A percentile compares a stretch with the other conserved stretches of the same genome.
phyloP scores from a whole-genome alignment of 1,140 invertebrate genomes.

The Macrotrachela quadricornifera region DNA sequence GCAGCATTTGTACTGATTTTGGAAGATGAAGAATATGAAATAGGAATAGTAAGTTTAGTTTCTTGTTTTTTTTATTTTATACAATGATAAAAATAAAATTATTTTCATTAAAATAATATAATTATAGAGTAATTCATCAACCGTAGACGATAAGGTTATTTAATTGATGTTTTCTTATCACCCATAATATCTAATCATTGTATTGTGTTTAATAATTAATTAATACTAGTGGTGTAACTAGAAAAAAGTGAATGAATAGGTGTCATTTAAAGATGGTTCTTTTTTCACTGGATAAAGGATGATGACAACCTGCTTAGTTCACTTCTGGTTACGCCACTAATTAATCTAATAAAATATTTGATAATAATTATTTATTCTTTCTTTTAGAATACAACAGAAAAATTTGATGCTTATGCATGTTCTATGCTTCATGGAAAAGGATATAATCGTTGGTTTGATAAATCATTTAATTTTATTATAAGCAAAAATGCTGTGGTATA shows the following conservation, averaged over 20 bases:
- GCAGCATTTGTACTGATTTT: constrained; percentile 66
- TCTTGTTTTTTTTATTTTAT: background rate
- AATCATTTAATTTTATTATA: constrained; percentile 89
- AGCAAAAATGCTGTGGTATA: constrained; percentile 70
- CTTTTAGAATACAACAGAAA: constrained; percentile 43
- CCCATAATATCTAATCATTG: too few species aligned
- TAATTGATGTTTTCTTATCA: too few species aligned
- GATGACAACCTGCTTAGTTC: too few species aligned
- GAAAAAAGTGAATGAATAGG: too few species aligned
- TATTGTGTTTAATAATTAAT: too few species aligned
- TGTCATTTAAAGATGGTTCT: constrained; percentile 7
- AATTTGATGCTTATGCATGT: constrained; percentile 62
- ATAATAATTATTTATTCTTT: background rate
- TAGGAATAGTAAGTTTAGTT: constrained; percentile 38
- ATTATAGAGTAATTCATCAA: too few species aligned
- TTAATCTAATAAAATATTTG: background rate
- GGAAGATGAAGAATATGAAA: constrained; percentile 52
- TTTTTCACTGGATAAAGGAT: background rate
- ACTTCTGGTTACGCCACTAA: background rate
- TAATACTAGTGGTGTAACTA: background rate
- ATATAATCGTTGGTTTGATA: constrained; percentile 93
- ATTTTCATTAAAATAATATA: too few species aligned
- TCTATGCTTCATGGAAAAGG: constrained; percentile 79
- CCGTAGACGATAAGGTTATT: too few species aligned
- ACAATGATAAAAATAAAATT: background rate